These are phyloP conservation scores for Drosophila erecta DNA, from an alignment of 1,140 invertebrate genomes.

Conservation along the genomic window DNA sequence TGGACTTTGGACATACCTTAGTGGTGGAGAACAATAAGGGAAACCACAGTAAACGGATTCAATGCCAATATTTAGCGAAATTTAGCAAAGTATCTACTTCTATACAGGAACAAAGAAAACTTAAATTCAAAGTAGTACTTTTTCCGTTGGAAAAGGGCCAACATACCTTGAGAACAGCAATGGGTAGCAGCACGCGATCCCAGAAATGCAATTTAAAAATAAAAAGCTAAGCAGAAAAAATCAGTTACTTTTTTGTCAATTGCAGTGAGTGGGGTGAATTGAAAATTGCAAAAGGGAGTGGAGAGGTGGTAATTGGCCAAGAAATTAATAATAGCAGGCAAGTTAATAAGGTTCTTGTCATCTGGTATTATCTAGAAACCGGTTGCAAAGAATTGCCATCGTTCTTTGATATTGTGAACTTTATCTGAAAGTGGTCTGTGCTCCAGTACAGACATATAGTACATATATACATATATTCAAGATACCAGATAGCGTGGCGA, in stretches of 20 bases:
- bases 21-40: neutral
- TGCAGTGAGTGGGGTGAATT: neutral
- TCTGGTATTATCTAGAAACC: slow-evolving; percentile 19
- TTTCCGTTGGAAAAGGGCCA: too few relatives aligned
- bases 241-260: neutral
- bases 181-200: slow-evolving; percentile 1
- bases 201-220: slow-evolving; percentile 16
- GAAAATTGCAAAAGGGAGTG: neutral
- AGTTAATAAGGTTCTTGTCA: slow-evolving; percentile 9
- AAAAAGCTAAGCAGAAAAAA: slow-evolving; percentile 34
- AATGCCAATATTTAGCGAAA: too few relatives aligned
- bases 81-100: too few relatives aligned
- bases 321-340: slow-evolving; percentile 3
- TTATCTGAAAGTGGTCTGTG: slow-evolving; percentile 36
- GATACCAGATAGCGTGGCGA: slow-evolving; percentile 11
- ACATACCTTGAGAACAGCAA: neutral
- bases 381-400: neutral
- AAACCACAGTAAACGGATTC: too few relatives aligned
- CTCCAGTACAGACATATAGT: slow-evolving; percentile 6
- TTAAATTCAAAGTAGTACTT: too few relatives aligned
- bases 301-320: neutral
- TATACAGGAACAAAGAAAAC: too few relatives aligned
- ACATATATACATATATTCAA: neutral
- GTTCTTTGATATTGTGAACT: slow-evolving; percentile 17
- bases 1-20: neutral